These are phyloP conservation scores for Caprella mutica DNA, from an alignment of 2,888 invertebrate genomes.

Conservation along the genomic window DNA sequence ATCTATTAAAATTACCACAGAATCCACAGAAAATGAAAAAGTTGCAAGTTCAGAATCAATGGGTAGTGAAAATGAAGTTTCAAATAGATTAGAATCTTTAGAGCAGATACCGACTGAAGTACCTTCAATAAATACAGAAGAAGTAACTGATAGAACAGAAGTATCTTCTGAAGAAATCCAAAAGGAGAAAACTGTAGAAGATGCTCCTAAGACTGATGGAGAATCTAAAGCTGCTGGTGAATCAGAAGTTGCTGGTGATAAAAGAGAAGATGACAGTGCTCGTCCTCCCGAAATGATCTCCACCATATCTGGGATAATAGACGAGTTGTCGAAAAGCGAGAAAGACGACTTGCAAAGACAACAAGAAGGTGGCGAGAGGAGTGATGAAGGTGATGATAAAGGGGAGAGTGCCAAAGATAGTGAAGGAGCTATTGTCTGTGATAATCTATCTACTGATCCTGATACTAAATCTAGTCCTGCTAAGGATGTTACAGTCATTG, in stretches of 20 bases:
- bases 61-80: too few species aligned
- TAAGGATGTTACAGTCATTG: background rate
- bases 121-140: too few species aligned
- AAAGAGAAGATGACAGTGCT: background rate
- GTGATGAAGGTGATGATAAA: background rate
- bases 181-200: too few species aligned
- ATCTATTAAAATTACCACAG: background rate
- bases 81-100: too few species aligned
- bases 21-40: too few species aligned
- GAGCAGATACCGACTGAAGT: too few species aligned
- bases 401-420: background rate
- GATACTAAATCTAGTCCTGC: background rate
- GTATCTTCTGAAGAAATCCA: too few species aligned
- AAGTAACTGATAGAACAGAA: too few species aligned
- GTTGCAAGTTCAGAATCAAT: too few species aligned
- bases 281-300: slow-evolving; percentile 32
- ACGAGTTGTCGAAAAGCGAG: slow-evolving; percentile 26
- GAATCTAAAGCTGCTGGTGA: background rate
- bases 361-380: too few species aligned
- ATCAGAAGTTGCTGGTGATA: background rate
- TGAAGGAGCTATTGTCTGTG: background rate
- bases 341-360: too few species aligned
- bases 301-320: slow-evolving; percentile 35
- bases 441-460: background rate
- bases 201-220: background rate